Evolutionary conservation across 2,113 vertebrate genomes (phyloP).

Genomic region (Tetrao urogallus): DNA sequence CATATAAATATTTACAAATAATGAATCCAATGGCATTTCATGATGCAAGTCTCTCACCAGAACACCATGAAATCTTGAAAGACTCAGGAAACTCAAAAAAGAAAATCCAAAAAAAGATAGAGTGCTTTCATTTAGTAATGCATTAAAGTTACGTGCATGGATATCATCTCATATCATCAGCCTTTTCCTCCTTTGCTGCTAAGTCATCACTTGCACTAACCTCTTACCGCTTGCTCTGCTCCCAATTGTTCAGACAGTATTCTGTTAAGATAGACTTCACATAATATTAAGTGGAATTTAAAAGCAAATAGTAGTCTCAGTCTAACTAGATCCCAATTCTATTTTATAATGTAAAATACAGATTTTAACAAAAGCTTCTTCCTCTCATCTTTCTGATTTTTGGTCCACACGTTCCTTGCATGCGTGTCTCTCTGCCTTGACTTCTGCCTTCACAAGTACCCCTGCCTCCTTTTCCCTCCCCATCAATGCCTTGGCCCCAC

Average conservation of each 20-base stretch:
- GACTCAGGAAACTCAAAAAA: neutral
- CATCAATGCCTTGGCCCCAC: accelerated
- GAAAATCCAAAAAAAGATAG: neutral
- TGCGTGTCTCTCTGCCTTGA: accelerated
- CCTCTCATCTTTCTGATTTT: neutral
- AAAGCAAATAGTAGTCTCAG: neutral
- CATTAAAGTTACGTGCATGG: neutral
- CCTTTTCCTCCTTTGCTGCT: neutral
- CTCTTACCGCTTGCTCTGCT: neutral
- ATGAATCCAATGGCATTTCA: neutral
- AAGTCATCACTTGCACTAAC: neutral
- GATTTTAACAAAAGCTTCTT: neutral
- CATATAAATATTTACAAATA: neutral
- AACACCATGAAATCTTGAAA: neutral
- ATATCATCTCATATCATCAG: neutral
- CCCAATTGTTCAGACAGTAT: neutral
- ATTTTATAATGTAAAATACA: neutral
- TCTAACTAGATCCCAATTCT: neutral
- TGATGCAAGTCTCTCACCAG: neutral
- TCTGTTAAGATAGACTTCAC: neutral
- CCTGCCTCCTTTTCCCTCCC: neutral
- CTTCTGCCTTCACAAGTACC: neutral
- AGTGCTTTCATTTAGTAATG: neutral
- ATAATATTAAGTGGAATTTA: neutral
- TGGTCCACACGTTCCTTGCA: neutral